Percentiles rank a stretch among this genome's conserved stretches.
Conservation (phyloP, 2,888 invertebrate species). For the Cryptosula pallasiana region DNA sequence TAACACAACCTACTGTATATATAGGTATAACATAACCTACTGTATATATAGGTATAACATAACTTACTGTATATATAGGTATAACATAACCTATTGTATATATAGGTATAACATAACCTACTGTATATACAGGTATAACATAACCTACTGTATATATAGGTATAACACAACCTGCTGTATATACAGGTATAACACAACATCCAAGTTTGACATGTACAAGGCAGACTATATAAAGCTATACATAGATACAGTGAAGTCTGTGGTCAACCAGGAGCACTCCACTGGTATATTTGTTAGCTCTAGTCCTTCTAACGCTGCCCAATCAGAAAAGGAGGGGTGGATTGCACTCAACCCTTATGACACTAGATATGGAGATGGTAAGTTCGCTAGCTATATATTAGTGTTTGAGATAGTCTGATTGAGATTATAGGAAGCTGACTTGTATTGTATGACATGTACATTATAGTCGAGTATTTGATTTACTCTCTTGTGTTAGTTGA, state of each 20-base stretch:
- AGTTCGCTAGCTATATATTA: constrained; percentile 30
- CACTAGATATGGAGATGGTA: constrained; percentile 77
- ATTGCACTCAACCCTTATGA: constrained; percentile 74
- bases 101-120: too few relatives aligned
- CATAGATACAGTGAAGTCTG: constrained; percentile 66
- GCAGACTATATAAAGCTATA: constrained; percentile 75
- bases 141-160: too few relatives aligned
- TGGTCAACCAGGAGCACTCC: constrained; percentile 72
- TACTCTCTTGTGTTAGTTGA: too few relatives aligned
- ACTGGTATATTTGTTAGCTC: constrained; percentile 72
- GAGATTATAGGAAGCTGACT: too few relatives aligned
- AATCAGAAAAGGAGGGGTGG: constrained; percentile 63
- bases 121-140: too few relatives aligned
- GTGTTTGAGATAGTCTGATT: not conserved
- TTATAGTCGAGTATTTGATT: not conserved
- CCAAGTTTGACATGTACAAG: constrained; percentile 60
- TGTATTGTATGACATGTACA: not conserved
- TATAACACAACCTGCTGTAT: too few relatives aligned
- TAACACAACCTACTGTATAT: too few relatives aligned
- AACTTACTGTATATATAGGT: too few relatives aligned
- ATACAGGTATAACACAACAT: constrained; percentile 59
- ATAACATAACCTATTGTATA: too few relatives aligned
- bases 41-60: too few relatives aligned
- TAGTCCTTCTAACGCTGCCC: constrained; percentile 65
- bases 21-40: too few relatives aligned